A percentile compares a stretch with the other conserved stretches of the same genome.
phyloP scores from a whole-genome alignment of 2,113 vertebrate species.

The Microcebus ravelobensis region DNA sequence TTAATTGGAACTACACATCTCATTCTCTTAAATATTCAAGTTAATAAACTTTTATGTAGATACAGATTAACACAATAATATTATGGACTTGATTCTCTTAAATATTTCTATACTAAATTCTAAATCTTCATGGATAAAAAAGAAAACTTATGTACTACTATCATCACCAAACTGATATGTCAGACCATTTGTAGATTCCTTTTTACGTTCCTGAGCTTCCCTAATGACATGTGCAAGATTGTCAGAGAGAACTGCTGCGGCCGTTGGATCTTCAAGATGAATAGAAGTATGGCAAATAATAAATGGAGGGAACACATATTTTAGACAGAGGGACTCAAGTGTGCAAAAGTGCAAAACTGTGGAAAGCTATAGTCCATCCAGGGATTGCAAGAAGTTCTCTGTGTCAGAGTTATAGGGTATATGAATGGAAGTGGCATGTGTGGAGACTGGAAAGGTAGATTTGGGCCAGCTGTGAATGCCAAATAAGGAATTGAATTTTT shows the following conservation, averaged over 20 bases:
- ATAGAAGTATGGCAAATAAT: background rate
- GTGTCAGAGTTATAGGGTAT: background rate
- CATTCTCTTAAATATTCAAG: background rate
- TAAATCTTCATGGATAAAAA: background rate
- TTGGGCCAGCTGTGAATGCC: background rate
- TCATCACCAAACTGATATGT: background rate
- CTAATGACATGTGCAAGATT: background rate
- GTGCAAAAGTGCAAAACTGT: background rate
- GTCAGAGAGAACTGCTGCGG: background rate
- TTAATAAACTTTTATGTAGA: background rate
- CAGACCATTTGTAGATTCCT: background rate
- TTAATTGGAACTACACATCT: background rate
- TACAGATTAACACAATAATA: background rate
- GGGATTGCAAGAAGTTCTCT: background rate
- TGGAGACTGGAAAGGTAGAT: background rate
- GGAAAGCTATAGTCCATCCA: background rate
- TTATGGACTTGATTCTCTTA: background rate
- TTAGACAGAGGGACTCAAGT: background rate
- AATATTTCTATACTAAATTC: conserved; percentile 9
- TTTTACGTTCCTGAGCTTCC: background rate
- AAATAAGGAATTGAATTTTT: background rate
- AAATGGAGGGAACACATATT: background rate
- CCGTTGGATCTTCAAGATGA: background rate
- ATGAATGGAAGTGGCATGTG: background rate
- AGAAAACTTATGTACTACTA: background rate